Evolutionary conservation across 1,140 invertebrate genomes (phyloP), one percentile per base, ranked within the genome.

Genomic region (Cydia amplana): DNA sequence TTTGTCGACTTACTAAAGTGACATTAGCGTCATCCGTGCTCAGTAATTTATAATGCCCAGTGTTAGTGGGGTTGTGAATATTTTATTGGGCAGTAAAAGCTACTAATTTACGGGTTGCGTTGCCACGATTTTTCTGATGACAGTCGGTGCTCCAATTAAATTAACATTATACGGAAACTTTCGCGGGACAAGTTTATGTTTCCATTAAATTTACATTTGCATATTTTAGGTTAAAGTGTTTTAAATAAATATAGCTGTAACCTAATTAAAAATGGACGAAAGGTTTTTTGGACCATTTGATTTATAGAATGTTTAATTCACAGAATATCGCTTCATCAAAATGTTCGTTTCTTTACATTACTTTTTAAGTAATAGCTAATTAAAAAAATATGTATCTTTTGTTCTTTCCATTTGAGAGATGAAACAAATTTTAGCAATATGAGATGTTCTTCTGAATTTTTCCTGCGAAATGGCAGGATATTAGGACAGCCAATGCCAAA

Each of bases 1-100:
- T 82, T 82, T 72, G 77, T 80, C 73, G 28, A 51, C 28, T 63
- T 65, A 85, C 80, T 81, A 76, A 82, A 83, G 70, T 81, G 51
- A 83, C 80, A 83, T 85, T 83, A 82, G 55, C 25, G 75, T 74
- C 72, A 82, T 77, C 51, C 32, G 43, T 43, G 51, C 67, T 63
- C 72, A 46, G 49, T 75, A 78, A 74, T 74, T 77, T 77, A 65
- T 74, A 70, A 74, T 64, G 36, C 36, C 32, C 10, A 74, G 65
- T 40, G 65, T 70, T 70, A 40, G 65, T 70, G 65, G 65, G 65
- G 65, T 73, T 73, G 43, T 51, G 72, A 49, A 73, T 73, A 73
- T 49, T 73, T 73, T 49, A 73, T 73, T 73, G 43, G 46, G 12
- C 43, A 73, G 46, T 49, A 73, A 73, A 73, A 51, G 23, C 43